Conservation (phyloP, 2,113 vertebrate genomes). For the Manacus vitellinus region DNA sequence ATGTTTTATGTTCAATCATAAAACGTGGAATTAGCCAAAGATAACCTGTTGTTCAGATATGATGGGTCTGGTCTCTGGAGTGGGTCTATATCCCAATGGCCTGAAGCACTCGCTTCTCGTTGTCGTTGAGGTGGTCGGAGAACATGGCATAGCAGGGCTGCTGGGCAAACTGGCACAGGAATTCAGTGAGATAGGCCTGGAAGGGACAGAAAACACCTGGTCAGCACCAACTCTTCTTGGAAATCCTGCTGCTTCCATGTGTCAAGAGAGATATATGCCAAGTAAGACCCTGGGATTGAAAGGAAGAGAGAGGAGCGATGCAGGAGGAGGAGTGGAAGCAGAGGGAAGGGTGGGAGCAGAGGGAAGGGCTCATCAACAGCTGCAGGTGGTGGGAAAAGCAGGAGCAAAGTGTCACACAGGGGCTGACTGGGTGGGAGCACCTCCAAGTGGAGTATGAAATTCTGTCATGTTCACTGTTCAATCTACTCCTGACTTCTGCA, state of each 20-base stretch:
- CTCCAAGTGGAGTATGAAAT: background rate
- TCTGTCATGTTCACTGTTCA: background rate
- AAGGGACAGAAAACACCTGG: background rate
- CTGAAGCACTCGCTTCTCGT: constrained; percentile 90
- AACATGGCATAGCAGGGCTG: constrained; percentile 96
- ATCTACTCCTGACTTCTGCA: background rate
- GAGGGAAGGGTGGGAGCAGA: background rate
- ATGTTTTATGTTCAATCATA: constrained; percentile 58
- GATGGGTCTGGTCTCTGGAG: background rate
- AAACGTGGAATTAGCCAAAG: constrained; percentile 51
- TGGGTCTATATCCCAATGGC: constrained; percentile 86
- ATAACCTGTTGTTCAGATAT: background rate
- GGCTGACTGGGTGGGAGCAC: background rate
- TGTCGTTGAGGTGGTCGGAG: constrained; percentile 92
- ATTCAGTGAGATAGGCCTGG: constrained; percentile 96
- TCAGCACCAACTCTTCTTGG: background rate
- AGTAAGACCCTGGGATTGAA: fast-evolving
- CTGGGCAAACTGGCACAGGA: constrained; percentile 96
- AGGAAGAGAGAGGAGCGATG: background rate
- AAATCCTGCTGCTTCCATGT: background rate
- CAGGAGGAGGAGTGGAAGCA: background rate
- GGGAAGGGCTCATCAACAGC: background rate
- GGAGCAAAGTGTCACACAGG: background rate
- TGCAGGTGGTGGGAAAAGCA: background rate
- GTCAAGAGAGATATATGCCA: background rate